Percentiles rank a stretch among this genome's conserved stretches.
These are phyloP conservation scores for Terebella lapidaria DNA, from an alignment of 2,888 invertebrate genomes.

Conservation along the genomic window DNA sequence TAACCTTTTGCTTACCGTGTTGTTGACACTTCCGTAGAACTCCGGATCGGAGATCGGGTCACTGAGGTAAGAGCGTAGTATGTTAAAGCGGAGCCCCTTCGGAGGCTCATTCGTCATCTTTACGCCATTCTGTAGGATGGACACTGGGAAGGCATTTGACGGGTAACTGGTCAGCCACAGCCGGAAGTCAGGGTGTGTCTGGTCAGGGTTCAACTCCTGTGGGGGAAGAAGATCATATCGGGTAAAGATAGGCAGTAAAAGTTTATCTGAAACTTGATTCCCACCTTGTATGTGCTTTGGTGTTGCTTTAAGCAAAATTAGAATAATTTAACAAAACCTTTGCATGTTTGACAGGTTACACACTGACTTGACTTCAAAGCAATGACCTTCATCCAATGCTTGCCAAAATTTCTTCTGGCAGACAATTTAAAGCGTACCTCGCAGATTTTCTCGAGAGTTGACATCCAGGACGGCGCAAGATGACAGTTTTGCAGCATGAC, in stretches of 20 bases:
- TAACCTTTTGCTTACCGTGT: constrained; percentile 45
- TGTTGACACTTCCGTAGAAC: constrained; percentile 63
- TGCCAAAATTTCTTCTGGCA: no score
- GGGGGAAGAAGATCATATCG: constrained; percentile 6
- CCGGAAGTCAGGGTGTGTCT: constrained; percentile 54
- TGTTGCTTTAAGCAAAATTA: no score
- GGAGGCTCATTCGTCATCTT: constrained; percentile 57
- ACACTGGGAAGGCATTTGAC: constrained; percentile 52
- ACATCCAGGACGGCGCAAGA: constrained; percentile 56
- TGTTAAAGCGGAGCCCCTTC: constrained; percentile 54
- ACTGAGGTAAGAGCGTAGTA: constrained; percentile 61
- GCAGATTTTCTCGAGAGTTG: constrained; percentile 53
- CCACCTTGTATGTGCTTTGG: no score
- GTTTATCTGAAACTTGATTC: no score
- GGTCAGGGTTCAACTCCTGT: constrained; percentile 52
- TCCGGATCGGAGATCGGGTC: constrained; percentile 83
- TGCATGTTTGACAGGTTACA: no score
- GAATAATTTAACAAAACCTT: no score
- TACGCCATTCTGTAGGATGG: constrained; percentile 55
- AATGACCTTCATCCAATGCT: no score
- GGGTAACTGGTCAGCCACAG: constrained; percentile 56
- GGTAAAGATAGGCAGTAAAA: no score
- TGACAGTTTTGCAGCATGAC: constrained; percentile 57
- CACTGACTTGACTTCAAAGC: no score
- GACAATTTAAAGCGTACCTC: no score